These are phyloP conservation scores for Micrasema longulum DNA, from an alignment of 1,140 invertebrate species.

Conservation along the genomic window DNA sequence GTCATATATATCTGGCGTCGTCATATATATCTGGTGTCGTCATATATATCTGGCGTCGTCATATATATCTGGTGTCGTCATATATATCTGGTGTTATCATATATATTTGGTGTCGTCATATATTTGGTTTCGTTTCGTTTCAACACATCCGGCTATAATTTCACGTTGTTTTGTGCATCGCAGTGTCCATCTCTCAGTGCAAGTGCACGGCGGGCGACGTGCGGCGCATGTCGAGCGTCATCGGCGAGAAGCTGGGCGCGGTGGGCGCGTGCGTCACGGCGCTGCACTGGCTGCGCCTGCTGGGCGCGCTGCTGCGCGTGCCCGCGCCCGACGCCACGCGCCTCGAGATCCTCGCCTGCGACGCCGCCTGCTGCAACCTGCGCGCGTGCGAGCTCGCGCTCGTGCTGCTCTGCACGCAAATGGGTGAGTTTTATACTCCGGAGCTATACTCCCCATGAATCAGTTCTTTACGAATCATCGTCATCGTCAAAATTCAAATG, in stretches of 20 bases:
- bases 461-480: too few relatives aligned
- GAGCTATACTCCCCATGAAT: too few relatives aligned
- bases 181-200: constrained; percentile 75
- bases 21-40: too few relatives aligned
- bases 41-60: too few relatives aligned
- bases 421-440: constrained; percentile 64
- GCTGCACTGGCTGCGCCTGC: constrained; percentile 75
- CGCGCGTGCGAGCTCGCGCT: constrained; percentile 77
- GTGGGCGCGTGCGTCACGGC: constrained; percentile 72
- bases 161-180: too few relatives aligned
- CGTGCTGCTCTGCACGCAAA: constrained; percentile 74
- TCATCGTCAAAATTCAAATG: too few relatives aligned
- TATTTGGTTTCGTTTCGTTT: too few relatives aligned
- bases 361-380: constrained; percentile 76
- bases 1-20: too few relatives aligned
- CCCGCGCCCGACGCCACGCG: constrained; percentile 73
- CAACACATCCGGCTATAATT: too few relatives aligned
- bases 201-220: constrained; percentile 82
- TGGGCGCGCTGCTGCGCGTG: constrained; percentile 71
- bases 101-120: too few relatives aligned
- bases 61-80: too few relatives aligned
- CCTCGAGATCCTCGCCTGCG: constrained; percentile 78
- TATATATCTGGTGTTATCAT: too few relatives aligned
- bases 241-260: constrained; percentile 77
- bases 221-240: constrained; percentile 78